Conservation (phyloP, 2,113 vertebrate genomes). For the Cephalopholis sonnerati region DNA sequence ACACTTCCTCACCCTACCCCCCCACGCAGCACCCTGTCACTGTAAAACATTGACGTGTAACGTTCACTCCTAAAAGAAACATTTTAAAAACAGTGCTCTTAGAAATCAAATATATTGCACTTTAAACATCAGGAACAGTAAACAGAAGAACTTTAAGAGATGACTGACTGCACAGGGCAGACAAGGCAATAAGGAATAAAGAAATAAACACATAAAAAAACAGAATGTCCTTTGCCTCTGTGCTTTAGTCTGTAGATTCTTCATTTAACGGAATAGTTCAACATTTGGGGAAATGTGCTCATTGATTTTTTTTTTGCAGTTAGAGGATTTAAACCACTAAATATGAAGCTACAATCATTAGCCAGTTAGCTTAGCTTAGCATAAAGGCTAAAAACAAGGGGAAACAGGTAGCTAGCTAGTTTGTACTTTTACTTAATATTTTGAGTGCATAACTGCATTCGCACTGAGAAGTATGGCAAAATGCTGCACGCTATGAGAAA, state of each 20-base stretch:
- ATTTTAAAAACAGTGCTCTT: slow-evolving; percentile 49
- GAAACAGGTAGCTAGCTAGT: neutral
- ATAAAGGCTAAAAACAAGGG: neutral
- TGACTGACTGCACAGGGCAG: slow-evolving; percentile 9
- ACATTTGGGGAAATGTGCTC: slow-evolving; percentile 7
- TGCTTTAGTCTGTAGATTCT: slow-evolving; percentile 33
- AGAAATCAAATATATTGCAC: slow-evolving; percentile 76
- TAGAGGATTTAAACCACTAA: neutral
- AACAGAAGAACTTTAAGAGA: slow-evolving; percentile 29
- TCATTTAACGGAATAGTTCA: slow-evolving; percentile 27
- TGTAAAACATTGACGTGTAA: slow-evolving; percentile 36
- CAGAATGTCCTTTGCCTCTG: slow-evolving; percentile 11
- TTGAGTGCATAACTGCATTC: too few species aligned
- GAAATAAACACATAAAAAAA: slow-evolving; percentile 15
- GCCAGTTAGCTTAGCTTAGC: slow-evolving; percentile 28
- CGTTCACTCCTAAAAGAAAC: slow-evolving; percentile 25
- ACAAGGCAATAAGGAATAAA: slow-evolving; percentile 30
- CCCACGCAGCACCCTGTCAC: slow-evolving; percentile 35
- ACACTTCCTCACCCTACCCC: slow-evolving; percentile 15
- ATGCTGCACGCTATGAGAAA: too few species aligned
- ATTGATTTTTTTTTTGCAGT: neutral
- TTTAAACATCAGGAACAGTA: slow-evolving; percentile 52
- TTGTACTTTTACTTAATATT: too few species aligned
- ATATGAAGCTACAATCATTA: neutral
- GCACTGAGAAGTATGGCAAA: too few species aligned